Evolutionary conservation across 1,140 invertebrate genomes (phyloP), one percentile per base, ranked within the genome.

Genomic region (Lordiphosa clarofinis): DNA sequence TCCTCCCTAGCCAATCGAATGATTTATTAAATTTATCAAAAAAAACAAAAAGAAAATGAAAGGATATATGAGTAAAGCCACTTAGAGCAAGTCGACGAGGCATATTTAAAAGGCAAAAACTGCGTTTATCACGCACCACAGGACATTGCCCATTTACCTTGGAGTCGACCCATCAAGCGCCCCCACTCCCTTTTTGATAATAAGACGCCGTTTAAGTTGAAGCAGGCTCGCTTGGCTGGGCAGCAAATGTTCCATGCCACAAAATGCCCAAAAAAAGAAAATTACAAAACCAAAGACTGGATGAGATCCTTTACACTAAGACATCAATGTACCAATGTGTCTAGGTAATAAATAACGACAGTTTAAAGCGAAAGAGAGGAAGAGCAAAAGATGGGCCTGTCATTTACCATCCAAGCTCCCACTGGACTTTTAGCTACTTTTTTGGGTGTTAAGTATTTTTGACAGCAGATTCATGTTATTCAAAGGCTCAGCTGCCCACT

Each of bases 1-100:
- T 42, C 12, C 9, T 13, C 15, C 19, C 24, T 35, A 69, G 68
- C 56, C 60, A 69, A 74, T 74, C 71, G 52, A 46, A 57, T 74
- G 72, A 74, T 75, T 75, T 75, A 75, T 75, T 75, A 75, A 75
- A 75, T 75, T 75, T 75, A 75, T 75, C 65, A 74, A 49, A 19
- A 54, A 53, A 52, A 54, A n/a, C n/a, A n/a, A n/a, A n/a, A n/a
- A n/a, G n/a, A 56, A 40, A 15, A 19, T 6, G 5, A 28, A 28
- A 28, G 24, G 38, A 36, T 56, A 35, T 3, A 48, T 12, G 24
- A 9, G 37, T 43, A 59, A 48, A 52, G 46, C 46, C 53, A 55
- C 53, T 12, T 49, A 33, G 39, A 35, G 33, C 49, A 19, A 49
- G 44, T 49, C 55, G 50, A 56, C 62, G 52, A 39, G 33, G 37